Percentiles rank a stretch among this genome's conserved stretches.
phyloP scores from a whole-genome alignment of 2,888 invertebrate genomes.

The Diarsia brunnea region DNA sequence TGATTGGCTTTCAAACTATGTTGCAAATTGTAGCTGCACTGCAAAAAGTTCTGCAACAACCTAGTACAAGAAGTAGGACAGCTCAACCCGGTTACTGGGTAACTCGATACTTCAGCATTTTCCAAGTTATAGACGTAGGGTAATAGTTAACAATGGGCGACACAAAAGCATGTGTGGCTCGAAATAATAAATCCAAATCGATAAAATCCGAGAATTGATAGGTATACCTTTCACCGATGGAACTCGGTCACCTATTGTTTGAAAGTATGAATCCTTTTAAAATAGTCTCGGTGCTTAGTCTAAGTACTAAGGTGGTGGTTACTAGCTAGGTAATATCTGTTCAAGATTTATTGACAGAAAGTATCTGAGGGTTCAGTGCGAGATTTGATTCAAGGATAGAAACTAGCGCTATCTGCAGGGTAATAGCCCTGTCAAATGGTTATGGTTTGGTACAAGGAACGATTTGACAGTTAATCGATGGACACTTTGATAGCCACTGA shows the following conservation, averaged over 20 bases:
- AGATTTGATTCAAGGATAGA: neutral
- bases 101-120: neutral
- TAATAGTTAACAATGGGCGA: neutral
- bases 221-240: conserved; percentile 6
- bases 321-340: neutral
- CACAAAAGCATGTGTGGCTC: neutral
- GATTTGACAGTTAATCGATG: too few relatives aligned
- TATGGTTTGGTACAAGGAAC: too few relatives aligned
- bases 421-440: too few relatives aligned
- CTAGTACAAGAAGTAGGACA: too few relatives aligned
- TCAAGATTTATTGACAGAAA: neutral
- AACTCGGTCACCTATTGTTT: conserved; percentile 24
- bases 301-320: neutral
- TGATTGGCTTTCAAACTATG: neutral
- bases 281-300: neutral
- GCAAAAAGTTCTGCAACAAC: too few relatives aligned
- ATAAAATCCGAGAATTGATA: conserved; percentile 20
- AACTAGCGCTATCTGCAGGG: too few relatives aligned
- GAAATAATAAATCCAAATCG: conserved; percentile 25
- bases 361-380: neutral
- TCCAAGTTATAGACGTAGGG: neutral
- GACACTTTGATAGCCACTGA: too few relatives aligned
- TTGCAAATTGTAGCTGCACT: neutral
- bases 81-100: too few relatives aligned
- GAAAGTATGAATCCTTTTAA: neutral